These are phyloP conservation scores for Bombycilla garrulus DNA, from an alignment of 2,113 vertebrate species.

Conservation along the genomic window DNA sequence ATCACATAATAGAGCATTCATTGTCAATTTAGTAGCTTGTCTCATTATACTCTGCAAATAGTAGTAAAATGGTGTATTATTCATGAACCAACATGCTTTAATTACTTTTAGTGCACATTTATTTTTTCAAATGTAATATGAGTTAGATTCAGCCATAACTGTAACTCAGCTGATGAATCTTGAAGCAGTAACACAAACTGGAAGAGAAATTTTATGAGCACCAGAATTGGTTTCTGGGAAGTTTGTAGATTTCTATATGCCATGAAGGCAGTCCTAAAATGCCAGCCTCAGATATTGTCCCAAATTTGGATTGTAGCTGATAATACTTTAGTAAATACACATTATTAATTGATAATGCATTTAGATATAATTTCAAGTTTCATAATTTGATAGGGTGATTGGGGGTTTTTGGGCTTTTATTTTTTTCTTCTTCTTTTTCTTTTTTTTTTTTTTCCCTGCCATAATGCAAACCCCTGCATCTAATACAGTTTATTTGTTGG, in stretches of 20 bases:
- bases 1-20: constrained; percentile 74
- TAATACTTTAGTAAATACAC: constrained; percentile 14
- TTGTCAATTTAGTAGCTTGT: constrained; percentile 71
- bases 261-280: neutral
- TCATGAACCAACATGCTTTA: constrained; percentile 76
- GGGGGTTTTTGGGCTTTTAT: neutral
- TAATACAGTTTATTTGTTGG: constrained; percentile 18
- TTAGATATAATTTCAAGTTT: constrained; percentile 30
- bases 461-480: constrained; percentile 34
- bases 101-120: constrained; percentile 74
- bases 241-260: neutral
- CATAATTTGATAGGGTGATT: neutral
- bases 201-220: neutral
- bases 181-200: neutral
- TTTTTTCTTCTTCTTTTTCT: neutral
- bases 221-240: neutral
- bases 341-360: constrained; percentile 38
- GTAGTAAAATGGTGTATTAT: constrained; percentile 78
- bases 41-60: constrained; percentile 73
- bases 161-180: constrained; percentile 45
- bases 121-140: constrained; percentile 69
- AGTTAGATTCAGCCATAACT: constrained; percentile 60
- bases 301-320: neutral
- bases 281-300: neutral
- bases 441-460: neutral